These are phyloP conservation scores for Danaus plexippus DNA, from an alignment of 1,140 invertebrate species.

Conservation along the genomic window DNA sequence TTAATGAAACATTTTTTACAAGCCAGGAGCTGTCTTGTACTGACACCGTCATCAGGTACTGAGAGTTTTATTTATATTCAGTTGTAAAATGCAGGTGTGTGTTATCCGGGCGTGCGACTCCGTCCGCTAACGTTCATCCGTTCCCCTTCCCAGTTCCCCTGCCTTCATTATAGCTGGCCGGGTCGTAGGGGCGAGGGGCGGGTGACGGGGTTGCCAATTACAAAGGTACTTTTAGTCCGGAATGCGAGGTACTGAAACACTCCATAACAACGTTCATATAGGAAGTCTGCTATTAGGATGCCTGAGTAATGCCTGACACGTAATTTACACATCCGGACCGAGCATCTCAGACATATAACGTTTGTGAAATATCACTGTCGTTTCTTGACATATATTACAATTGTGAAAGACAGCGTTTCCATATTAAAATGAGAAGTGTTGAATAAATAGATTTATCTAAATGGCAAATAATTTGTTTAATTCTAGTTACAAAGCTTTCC, in stretches of 20 bases:
- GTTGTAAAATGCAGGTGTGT: constrained; percentile 37
- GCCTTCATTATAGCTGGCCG: constrained; percentile 47
- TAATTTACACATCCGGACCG: not conserved
- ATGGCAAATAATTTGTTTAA: too few species aligned
- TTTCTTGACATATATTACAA: too few species aligned
- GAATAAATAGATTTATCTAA: too few species aligned
- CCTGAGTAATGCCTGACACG: constrained; percentile 3
- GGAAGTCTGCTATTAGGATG: constrained; percentile 18
- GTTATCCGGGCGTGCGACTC: constrained; percentile 33
- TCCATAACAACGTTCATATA: constrained; percentile 20
- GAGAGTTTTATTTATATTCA: constrained; percentile 22
- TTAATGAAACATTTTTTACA: too few species aligned
- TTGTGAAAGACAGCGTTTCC: too few species aligned
- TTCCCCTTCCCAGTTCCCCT: constrained; percentile 39
- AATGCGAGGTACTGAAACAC: constrained; percentile 21
- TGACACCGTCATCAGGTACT: too few species aligned
- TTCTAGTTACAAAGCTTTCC: too few species aligned
- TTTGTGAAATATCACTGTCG: too few species aligned
- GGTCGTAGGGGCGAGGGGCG: constrained; percentile 55
- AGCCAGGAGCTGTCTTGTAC: too few species aligned
- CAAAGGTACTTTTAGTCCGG: constrained; percentile 22
- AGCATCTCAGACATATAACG: not conserved
- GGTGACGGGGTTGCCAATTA: constrained; percentile 38
- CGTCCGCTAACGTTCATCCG: constrained; percentile 41
- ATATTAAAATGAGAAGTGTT: too few species aligned